Percentiles rank a stretch among this genome's conserved stretches.
Conservation (phyloP, 2,113 vertebrate species). For the Amphiprion ocellaris region DNA sequence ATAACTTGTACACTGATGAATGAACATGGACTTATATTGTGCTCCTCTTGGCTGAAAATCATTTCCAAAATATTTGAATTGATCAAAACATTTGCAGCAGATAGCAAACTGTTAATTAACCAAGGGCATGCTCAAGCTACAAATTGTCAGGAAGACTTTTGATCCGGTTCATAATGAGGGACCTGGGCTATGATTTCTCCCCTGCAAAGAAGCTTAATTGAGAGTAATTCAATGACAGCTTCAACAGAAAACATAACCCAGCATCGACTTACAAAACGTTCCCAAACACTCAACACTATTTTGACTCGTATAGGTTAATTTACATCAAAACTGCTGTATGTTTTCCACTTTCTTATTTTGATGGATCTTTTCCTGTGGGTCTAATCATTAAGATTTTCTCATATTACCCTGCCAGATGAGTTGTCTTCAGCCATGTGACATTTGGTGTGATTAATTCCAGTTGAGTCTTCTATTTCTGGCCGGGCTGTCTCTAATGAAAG, state of each 20-base stretch:
- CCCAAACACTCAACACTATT: not conserved
- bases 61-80: not conserved
- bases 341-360: slow-evolving; percentile 35
- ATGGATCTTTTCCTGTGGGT: slow-evolving; percentile 68
- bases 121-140: not conserved
- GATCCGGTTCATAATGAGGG: slow-evolving; percentile 30
- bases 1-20: not conserved
- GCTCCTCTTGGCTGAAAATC: not conserved
- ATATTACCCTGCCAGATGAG: slow-evolving; percentile 66
- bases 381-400: slow-evolving; percentile 78
- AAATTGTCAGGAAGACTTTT: slow-evolving; percentile 20
- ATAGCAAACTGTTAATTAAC: slow-evolving; percentile 20
- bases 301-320: slow-evolving; percentile 13
- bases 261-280: slow-evolving; percentile 7
- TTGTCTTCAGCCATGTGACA: slow-evolving; percentile 77
- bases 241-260: not conserved
- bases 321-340: slow-evolving; percentile 21
- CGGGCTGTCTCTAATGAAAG: slow-evolving; percentile 66
- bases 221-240: slow-evolving; percentile 26
- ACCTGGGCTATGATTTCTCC: not conserved
- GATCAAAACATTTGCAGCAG: not conserved
- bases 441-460: slow-evolving; percentile 82
- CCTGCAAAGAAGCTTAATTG: not conserved
- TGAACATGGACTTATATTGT: not conserved
- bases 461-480: slow-evolving; percentile 80